phyloP scores from a whole-genome alignment of 92 coral and sea anemone species.

The Chrysogorgia sp. region DNA sequence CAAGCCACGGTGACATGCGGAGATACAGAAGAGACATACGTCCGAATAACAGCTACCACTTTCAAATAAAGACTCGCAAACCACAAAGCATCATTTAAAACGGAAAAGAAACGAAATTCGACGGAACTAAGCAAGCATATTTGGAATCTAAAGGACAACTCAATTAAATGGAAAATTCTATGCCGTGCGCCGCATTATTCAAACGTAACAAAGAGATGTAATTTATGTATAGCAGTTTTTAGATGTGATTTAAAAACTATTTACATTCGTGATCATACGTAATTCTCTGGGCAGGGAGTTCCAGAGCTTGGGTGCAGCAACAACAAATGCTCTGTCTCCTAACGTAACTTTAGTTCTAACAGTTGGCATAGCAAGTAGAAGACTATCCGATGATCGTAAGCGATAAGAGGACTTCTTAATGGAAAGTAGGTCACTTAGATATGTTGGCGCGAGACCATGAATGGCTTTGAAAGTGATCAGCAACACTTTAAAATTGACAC shows the following conservation, averaged over 20 bases:
- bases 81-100: constrained; percentile 49
- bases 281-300: no score
- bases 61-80: constrained; percentile 46
- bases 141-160: constrained; percentile 39
- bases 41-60: constrained; percentile 46
- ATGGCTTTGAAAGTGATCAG: no score
- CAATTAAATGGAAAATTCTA: constrained; percentile 40
- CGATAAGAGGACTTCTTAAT: no score
- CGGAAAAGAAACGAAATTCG: constrained; percentile 38
- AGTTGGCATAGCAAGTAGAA: no score
- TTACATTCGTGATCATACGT: no score
- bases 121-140: constrained; percentile 49
- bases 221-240: constrained; percentile 33
- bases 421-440: no score
- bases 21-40: constrained; percentile 27
- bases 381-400: no score
- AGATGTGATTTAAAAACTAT: not conserved
- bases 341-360: no score
- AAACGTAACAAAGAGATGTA: constrained; percentile 38
- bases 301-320: no score
- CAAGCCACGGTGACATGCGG: constrained; percentile 38
- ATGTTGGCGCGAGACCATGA: no score
- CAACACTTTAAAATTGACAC: no score
- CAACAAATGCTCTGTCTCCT: no score
- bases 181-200: constrained; percentile 45